Base-by-base conservation (phyloP, 2,113 vertebrate species). In the Apodemus sylvaticus region DNA sequence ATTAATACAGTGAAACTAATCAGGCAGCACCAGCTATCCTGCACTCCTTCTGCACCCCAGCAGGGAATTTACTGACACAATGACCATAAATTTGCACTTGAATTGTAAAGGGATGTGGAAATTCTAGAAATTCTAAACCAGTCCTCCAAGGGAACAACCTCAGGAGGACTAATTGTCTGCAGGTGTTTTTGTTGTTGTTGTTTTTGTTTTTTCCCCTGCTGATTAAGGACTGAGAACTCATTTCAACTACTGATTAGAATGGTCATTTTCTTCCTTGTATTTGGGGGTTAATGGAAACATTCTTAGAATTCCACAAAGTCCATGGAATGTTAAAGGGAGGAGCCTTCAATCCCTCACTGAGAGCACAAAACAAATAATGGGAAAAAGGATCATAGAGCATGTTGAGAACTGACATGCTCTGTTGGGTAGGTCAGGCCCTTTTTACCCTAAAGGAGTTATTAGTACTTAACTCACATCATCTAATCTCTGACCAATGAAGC, bases 181-280 rank as follows among this genome's bases (percentile, higher is more conserved):
- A 89, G 16, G 26, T n/a, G n/a, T n/a, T n/a, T n/a, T n/a, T n/a
- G n/a, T n/a, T n/a, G n/a, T n/a, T n/a, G n/a, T n/a, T n/a, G n/a
- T n/a, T n/a, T n/a, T n/a, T n/a, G n/a, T 45, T 45, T 86, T 66
- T 97, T 83, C 94, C 91, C 94, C 91, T 1, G 81, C 78, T 76
- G 48, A 78, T 74, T 26, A 77, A 68, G 86, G 64, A 14, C 58
- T n/a, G 20, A 7, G 79, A 79, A 53, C 11, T 81, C 90, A 97
- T 97, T 98, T 96, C 62, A 92, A 86, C 48, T 90, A 10, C 86
- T 93, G 70, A 83, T 89, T 71, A 77, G 85, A 96, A 93, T 77
- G 45, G 22, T 68, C 64, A 39, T 92, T 97, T 94, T 45, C 78
- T 92, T 45, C 51, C 92, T 14, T 26, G 22, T 73, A 29, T 26